These are phyloP conservation scores for Progne subis DNA, from an alignment of 2,113 vertebrate genomes.

Conservation along the genomic window DNA sequence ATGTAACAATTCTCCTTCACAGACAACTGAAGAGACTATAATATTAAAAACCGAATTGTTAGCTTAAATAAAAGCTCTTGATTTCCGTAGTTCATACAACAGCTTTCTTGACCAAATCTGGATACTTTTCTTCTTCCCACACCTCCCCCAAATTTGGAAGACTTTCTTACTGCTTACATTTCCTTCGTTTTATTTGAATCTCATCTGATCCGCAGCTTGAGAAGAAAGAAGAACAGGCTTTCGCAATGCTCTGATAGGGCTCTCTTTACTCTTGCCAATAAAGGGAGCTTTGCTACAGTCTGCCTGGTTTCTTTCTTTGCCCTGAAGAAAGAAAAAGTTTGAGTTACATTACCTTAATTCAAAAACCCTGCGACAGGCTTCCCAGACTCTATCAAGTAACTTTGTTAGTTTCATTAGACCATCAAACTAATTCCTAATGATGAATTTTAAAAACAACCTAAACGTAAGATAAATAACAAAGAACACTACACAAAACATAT, in stretches of 20 bases:
- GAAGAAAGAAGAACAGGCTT: background rate
- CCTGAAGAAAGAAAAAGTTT: conserved; percentile 7
- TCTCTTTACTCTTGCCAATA: conserved; percentile 7
- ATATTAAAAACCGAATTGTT: background rate
- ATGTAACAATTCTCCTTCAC: background rate
- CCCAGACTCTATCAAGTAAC: background rate
- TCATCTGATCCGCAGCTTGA: background rate
- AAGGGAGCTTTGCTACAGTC: conserved; percentile 9
- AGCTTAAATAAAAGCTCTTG: background rate
- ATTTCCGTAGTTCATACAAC: background rate
- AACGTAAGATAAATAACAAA: background rate
- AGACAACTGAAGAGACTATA: background rate
- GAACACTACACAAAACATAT: background rate
- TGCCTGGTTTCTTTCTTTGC: background rate
- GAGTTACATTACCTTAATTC: background rate
- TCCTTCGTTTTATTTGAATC: background rate
- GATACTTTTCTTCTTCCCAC: background rate
- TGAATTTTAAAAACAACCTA: background rate
- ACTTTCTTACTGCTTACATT: conserved; percentile 3
- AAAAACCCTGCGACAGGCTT: background rate
- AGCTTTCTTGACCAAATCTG: background rate
- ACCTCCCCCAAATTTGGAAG: background rate
- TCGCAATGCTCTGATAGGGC: background rate
- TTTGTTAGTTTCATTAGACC: background rate
- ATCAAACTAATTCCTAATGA: background rate